A percentile compares a stretch with the other conserved stretches of the same genome.
phyloP scores from a whole-genome alignment of 2,888 invertebrate genomes.

The Drepana falcataria region DNA sequence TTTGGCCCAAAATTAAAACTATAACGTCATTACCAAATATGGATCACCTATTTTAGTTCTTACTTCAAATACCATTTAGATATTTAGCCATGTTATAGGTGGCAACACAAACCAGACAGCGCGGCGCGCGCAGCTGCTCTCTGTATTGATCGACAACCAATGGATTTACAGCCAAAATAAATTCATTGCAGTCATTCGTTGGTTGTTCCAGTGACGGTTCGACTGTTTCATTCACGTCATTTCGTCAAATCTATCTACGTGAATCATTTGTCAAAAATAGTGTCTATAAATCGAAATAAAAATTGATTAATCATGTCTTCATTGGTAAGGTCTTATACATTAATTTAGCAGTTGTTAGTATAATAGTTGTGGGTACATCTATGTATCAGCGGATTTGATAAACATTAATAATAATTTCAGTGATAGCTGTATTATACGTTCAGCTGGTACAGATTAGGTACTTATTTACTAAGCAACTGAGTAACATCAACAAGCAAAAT shows the following conservation, averaged over 20 bases:
- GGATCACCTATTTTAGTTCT: no score
- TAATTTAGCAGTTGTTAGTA: background rate
- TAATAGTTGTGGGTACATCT: no score
- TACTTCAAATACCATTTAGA: no score
- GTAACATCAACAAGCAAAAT: no score
- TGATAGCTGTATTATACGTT: no score
- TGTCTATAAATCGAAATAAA: conserved; percentile 27
- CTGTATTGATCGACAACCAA: conserved; percentile 58
- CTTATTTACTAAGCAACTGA: no score
- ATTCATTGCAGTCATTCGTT: conserved; percentile 54
- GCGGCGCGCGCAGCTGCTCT: background rate
- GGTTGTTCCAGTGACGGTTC: conserved; percentile 34
- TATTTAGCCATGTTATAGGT: no score
- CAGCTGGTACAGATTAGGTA: no score
- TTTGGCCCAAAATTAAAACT: no score
- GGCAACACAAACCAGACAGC: background rate
- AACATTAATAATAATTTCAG: no score
- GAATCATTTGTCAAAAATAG: conserved; percentile 58
- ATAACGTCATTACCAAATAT: no score
- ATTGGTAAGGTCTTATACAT: conserved; percentile 47
- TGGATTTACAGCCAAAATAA: conserved; percentile 40
- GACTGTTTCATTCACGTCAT: conserved; percentile 47
- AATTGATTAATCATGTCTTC: conserved; percentile 51
- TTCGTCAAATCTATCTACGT: conserved; percentile 61
- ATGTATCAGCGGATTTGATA: no score